Evolutionary conservation across 2,113 vertebrate species (phyloP), one percentile per base, ranked within the genome.

Genomic region (Cyphomyrus plagiostoma): DNA sequence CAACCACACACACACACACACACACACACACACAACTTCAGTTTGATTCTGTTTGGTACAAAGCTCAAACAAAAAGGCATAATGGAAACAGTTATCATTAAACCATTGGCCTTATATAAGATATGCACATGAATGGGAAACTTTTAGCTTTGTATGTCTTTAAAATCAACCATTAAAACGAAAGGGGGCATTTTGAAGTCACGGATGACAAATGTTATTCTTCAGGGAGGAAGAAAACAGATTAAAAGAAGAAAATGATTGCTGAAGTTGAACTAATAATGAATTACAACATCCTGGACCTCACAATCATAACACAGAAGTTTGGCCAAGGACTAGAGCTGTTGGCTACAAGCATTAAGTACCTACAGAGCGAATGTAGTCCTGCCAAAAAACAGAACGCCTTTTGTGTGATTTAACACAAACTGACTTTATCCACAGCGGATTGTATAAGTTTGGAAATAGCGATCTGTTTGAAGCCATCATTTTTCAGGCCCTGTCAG

Each of bases 211-310:
- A 88, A 49, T 49, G 21, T 26, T 48, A 26, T 46, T 88, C 53
- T 88, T 52, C 46, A 35, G n/a, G 45, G 39, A 86, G 45, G 49
- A 50, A 52, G 49, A 87, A 87, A 87, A 87, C 48, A 87, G 50
- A 86, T 49, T 87, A 19, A 30, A 52, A 35, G 26, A 53, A 87
- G 26, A n/a, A 49, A 30, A 30, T n/a, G 49, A 46, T 30, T 35
- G 26, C 46, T 87, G 50, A 53, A n/a, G 85, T 30, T 53, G 85
- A 56, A 84, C 45, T 84, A 84, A 84, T 84, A 84, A 84, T 84
- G 82, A 84, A 84, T 84, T 84, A 84, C 82, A 84, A 84, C 82
- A 84, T 48, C 42, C 39, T 48, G 45, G 74, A 46, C 45, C 45
- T n/a, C 82, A 19, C 45, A 84, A 46, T 84, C 45, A 45, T n/a